Evolutionary conservation across 1,140 invertebrate genomes (phyloP), one percentile per base, ranked within the genome.

Genomic region (Agrypnia vestita): DNA sequence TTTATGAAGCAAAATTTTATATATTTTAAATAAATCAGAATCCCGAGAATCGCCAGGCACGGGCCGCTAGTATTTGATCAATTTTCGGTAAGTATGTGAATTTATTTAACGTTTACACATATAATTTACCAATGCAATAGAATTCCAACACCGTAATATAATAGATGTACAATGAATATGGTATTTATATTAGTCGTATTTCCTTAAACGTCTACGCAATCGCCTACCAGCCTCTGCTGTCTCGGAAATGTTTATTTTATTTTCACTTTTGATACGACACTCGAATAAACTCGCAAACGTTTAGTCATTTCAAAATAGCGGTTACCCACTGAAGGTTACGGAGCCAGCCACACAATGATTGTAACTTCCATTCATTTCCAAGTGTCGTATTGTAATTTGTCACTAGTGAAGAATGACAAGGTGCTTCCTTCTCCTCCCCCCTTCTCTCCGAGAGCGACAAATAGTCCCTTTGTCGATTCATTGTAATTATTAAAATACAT

Each of bases 351-450:
- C 62, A 51, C 62, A 80, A 49, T 49, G 56, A 80, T 76, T 67
- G 74, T 71, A 46, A 43, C 62, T 69, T 76, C 62, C 62, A 80
- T 76, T 76, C 74, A 56, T 44, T 53, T 71, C 62, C 51, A 17
- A 78, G 73, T 71, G 79, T 44, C 62, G 79, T 56, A 76, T 76
- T 71, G 79, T 80, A 76, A 80, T 80, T 77, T 80, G 79, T 80
- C 79, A 80, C 64, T 21, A 49, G 25, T 12, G 43, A 47, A 80
- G 62, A 76, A 76, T 76, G 79, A 80, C 79, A 62, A 80, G 79
- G 79, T 80, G 74, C 76, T 76, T 80, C 74, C 53, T 71, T 47
- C 44, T 19, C 61, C 61, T 25, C 61, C 61, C 61, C 35, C 13
- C 35, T 43, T 47, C 19, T 47, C 75, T 44, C 35, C 13, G 17